Evolutionary conservation across 2,888 invertebrate genomes (phyloP), one percentile per base, ranked within the genome.

Genomic region (Alitta virens): DNA sequence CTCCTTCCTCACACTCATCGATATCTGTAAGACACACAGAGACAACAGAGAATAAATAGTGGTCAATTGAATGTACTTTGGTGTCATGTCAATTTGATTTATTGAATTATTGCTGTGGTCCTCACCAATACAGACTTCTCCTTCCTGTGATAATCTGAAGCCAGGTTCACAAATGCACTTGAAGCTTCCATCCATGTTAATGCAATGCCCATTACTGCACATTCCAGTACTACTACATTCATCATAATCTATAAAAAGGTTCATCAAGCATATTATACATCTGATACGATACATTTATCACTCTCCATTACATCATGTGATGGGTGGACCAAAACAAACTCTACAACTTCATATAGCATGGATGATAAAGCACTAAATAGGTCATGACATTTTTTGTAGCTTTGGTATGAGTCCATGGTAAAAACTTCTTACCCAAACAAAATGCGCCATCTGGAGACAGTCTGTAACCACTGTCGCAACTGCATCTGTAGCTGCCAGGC

Each of bases 371-470:
- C n/a, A n/a, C n/a, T n/a, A n/a, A n/a, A n/a, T n/a, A n/a, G n/a
- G n/a, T n/a, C n/a, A n/a, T n/a, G n/a, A n/a, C n/a, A n/a, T n/a
- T n/a, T n/a, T n/a, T n/a, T n/a, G n/a, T n/a, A n/a, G n/a, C n/a
- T n/a, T n/a, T n/a, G n/a, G n/a, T n/a, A n/a, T n/a, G n/a, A n/a
- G n/a, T n/a, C n/a, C n/a, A n/a, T n/a, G n/a, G n/a, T n/a, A n/a
- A n/a, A n/a, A n/a, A n/a, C n/a, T n/a, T n/a, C 69, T 70, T 75
- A 87, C 87, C 87, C 60, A 91, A 89, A 82, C 93, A 93, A 88
- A 88, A 84, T 88, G 87, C 86, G 0, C 91, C 91, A 80, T 91
- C 91, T 40, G 91, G 90, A 0, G 91, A 90, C 46, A 90, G 86
- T 42, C 88, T 87, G 82, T 90, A 92, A 0, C 92, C 92, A n/a